Evolutionary conservation across 2,888 invertebrate species (phyloP), one percentile per base, ranked within the genome.

Genomic region (Agonopterix arenella): DNA sequence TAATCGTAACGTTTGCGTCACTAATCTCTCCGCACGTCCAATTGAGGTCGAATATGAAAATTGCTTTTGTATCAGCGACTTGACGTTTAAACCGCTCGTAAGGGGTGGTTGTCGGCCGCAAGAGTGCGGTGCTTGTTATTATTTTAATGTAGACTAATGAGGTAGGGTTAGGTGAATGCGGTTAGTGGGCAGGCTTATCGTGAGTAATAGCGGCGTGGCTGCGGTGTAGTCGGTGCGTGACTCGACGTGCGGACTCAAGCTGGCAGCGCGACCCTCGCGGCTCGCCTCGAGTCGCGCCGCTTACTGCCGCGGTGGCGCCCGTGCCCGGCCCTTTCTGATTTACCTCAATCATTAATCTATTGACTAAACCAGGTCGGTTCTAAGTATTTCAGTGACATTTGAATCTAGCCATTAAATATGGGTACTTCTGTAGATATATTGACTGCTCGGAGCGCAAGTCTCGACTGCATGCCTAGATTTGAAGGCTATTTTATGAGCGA

Each of bases 71-170:
- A 28, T 28, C 28, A 28, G 28, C 28, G 4, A 7, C 28, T 28
- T 5, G 28, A 28, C 28, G 28, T 28, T 28, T 28, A 28, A 28
- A 28, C 28, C 28, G 28, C 28, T 28, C 7, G 28, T 28, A 28
- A 28, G 40, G 40, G 40, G 40, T 40, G n/a, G 10, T 40, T 64
- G 59, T 56, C 58, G 53, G 63, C 67, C 66, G 60, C 68, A 69
- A 73, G 52, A 49, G 62, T 61, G 62, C 51, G 52, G 59, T 60
- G 61, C 63, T 68, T 60, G 70, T 73, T 77, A 77, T 83, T 79
- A 81, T 73, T 77, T 74, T 79, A 77, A 79, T 83, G 71, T 69
- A 62, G 65, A 65, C 64, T 77, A 80, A 80, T 83, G 70, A 76
- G 70, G 65, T 61, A 67, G 71, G 61, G 68, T 71, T 73, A 76